phyloP scores from a whole-genome alignment of 2,113 vertebrate genomes.

The Glareola pratincola region DNA sequence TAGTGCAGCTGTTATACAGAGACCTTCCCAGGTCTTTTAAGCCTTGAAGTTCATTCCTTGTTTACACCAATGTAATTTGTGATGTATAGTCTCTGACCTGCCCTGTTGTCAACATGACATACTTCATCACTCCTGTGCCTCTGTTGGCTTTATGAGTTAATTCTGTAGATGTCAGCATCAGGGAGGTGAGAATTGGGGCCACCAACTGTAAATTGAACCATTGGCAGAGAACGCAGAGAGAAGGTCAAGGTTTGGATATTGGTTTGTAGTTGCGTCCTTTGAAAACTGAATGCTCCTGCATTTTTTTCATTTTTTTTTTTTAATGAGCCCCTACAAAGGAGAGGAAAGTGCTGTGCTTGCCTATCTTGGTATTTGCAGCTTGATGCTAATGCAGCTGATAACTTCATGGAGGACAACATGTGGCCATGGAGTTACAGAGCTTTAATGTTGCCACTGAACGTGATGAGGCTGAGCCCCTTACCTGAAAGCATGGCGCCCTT shows the following conservation, averaged over 20 bases:
- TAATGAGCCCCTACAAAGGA: neutral
- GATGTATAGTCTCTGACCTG: neutral
- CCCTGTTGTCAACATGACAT: neutral
- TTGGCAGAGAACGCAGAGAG: neutral
- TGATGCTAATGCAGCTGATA: neutral
- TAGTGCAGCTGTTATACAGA: neutral
- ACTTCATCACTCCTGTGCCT: neutral
- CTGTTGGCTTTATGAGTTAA: neutral
- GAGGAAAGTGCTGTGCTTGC: neutral
- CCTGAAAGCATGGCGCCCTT: neutral
- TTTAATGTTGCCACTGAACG: neutral
- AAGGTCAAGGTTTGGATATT: neutral
- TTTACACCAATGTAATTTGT: neutral
- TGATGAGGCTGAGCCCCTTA: neutral
- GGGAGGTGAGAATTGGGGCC: neutral
- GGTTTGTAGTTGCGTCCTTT: neutral
- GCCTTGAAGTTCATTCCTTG: neutral
- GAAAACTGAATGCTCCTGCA: neutral
- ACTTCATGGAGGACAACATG: rapidly evolving
- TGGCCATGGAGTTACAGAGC: neutral
- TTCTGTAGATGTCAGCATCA: neutral
- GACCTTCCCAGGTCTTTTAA: neutral
- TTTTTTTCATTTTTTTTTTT: neutral
- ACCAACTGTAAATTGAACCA: neutral
- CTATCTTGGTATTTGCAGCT: neutral